Evolutionary conservation across 2,797 vertebrate species (phyloP), one percentile per base, ranked within the genome.

Genomic region (Phylloscopus collybita): DNA sequence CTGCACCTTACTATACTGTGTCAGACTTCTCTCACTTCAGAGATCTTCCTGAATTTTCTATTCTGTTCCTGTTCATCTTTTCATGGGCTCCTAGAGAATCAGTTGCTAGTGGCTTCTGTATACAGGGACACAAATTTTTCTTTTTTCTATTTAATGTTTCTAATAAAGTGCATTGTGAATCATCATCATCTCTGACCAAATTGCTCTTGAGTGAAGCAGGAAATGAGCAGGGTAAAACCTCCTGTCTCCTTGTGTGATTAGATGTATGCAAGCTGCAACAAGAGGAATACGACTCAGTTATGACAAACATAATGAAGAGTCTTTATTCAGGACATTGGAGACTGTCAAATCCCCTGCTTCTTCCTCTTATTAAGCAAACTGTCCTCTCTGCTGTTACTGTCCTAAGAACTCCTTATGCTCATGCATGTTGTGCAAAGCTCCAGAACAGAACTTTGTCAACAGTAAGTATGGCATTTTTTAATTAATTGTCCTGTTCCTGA

Each of bases 141-240:
- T 1, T 23, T 80, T 90, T 74, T 83, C 50, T 75, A 8, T 69
- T 78, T 72, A 86, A 81, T 30, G 29, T 60, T 93, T 92, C 57
- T 80, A 91, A 78, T 74, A 90, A 86, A 87, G 42, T 40, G 10
- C 19, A 36, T 26, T 67, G 67, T 65, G 93, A 96, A 74, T 88
- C 81, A 87, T 62, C 51, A 62, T 73, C 26, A 66, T 87, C 44
- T 87, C 45, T 86, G 69, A 64, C 57, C 87, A 85, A 91, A 89
- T 53, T 76, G 42, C 49, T 92, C 69, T 80, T 86, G 67, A 91
- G 49, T 70, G 56, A 80, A 78, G 65, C 61, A 88, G 80, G 57
- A 95, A 91, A 94, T 47, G 50, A 86, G 29, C 26, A 74, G 61
- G 29, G 79, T 74, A n/a, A 95, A 96, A 59, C n/a, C 90, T 86